A percentile compares a stretch with the other conserved stretches of the same genome.
Conservation (phyloP, 2,113 vertebrate species). For the Furnarius figulus region DNA sequence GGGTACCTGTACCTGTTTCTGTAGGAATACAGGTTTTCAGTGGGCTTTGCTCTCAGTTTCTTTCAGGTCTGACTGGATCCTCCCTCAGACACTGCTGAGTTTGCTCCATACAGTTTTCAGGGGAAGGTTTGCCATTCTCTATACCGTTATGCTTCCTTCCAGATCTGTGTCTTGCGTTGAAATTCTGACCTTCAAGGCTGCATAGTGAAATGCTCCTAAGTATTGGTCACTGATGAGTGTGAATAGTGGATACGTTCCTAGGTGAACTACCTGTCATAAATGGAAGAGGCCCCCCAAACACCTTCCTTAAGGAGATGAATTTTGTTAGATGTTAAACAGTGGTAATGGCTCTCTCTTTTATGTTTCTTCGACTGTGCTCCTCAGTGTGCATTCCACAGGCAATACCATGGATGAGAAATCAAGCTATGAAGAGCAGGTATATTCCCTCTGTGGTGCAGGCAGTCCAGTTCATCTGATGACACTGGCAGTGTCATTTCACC, state of each 20-base stretch:
- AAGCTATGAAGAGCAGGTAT: not conserved
- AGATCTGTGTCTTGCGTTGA: not conserved
- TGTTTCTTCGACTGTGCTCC: not conserved
- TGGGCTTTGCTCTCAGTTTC: not conserved
- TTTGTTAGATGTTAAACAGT: not conserved
- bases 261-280: not conserved
- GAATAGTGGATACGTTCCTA: not conserved
- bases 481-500: not conserved
- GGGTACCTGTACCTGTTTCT: not conserved
- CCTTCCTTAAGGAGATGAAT: not conserved
- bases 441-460: not conserved
- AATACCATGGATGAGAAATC: not conserved
- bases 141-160: not conserved
- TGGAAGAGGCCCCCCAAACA: not conserved
- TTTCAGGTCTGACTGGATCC: not conserved
- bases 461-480: not conserved
- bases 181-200: not conserved
- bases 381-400: not conserved
- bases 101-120: not conserved
- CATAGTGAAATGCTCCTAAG: not conserved
- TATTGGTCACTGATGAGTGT: not conserved
- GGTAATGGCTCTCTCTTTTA: not conserved
- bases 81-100: not conserved
- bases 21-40: not conserved
- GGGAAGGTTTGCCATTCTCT: not conserved